Evolutionary conservation across 1,140 invertebrate species (phyloP), one percentile per base, ranked within the genome.

Genomic region (Drosophila littoralis): DNA sequence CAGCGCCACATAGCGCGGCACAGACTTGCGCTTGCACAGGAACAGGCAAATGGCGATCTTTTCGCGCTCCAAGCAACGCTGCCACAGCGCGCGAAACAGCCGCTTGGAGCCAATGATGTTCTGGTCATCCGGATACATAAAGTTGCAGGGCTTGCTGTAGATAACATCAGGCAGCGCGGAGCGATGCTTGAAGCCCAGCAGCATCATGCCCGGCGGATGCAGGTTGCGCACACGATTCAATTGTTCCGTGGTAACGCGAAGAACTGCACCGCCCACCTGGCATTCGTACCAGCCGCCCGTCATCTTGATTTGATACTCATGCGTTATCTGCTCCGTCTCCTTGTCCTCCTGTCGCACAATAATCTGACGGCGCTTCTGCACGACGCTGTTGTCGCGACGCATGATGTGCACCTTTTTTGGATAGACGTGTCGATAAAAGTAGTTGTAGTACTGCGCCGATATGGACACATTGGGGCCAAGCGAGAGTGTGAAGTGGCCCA

Each of bases 1-100:
- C 12, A 92, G 46, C 0, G 84, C 91, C 33, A 92, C 90, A 66
- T 83, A 92, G 6, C 85, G 91, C 3, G 90, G 91, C 28, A 85
- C 75, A 0, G 84, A 90, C 61, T 91, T 91, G 7, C 85, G 73
- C 58, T 86, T 91, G 32, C 66, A 60, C 81, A 91, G 73, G 7
- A 92, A 91, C n/a, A 92, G 48, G 13, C 91, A 92, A 9, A 92
- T 76, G 7, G 85, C 90, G 15, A 91, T 88, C 58, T 92, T 92
- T 10, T 91, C 73, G 0, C 82, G 91, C 10, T 78, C 79, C 40
- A 91, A 15, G 36, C 91, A 92, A 3, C 85, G 77, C 43, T 92
- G 79, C 91, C 91, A 92, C 10, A 92, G 52, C 0, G 85, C 91
- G 8, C 90, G 75, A 13, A 92, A 92, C n/a, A 92, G 54, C 7